A percentile compares a stretch with the other conserved stretches of the same genome.
Conservation (phyloP, 2,888 invertebrate genomes). For the Drosophila nr. fundita region DNA sequence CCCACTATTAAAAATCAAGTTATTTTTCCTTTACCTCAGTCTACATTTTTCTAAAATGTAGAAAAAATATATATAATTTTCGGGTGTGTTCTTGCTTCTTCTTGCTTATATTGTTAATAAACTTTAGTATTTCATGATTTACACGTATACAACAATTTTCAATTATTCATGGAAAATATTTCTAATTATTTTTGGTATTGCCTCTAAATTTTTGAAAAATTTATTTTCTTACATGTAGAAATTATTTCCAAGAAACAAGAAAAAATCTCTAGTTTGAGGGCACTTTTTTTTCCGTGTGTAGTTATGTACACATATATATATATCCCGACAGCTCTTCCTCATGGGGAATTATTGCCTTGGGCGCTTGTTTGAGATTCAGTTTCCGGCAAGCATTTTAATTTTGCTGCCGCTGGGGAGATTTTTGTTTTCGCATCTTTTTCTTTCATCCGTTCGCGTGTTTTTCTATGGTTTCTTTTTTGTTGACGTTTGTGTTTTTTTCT, state of each 20-base stretch:
- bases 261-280: not conserved
- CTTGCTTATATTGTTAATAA: not conserved
- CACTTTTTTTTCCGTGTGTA: not conserved
- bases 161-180: not conserved
- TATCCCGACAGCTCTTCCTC: slow-evolving; percentile 11
- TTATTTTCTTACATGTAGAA: not conserved
- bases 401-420: slow-evolving; percentile 69
- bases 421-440: slow-evolving; percentile 54
- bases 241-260: not conserved
- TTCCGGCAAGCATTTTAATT: slow-evolving; percentile 80
- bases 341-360: slow-evolving; percentile 67
- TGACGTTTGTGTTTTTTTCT: slow-evolving; percentile 22
- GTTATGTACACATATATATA: not conserved
- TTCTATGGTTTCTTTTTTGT: slow-evolving; percentile 18
- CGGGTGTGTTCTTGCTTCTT: not conserved
- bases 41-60: not conserved
- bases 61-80: not conserved
- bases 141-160: not conserved
- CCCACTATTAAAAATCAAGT: not conserved
- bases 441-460: slow-evolving; percentile 31
- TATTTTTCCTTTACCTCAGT: not conserved
- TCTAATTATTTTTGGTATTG: too few relatives aligned
- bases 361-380: slow-evolving; percentile 77
- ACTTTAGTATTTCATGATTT: not conserved
- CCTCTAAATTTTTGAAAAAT: not conserved